These are phyloP conservation scores for Amphiprion clarkii DNA, from an alignment of 2,797 vertebrate genomes.

Conservation along the genomic window DNA sequence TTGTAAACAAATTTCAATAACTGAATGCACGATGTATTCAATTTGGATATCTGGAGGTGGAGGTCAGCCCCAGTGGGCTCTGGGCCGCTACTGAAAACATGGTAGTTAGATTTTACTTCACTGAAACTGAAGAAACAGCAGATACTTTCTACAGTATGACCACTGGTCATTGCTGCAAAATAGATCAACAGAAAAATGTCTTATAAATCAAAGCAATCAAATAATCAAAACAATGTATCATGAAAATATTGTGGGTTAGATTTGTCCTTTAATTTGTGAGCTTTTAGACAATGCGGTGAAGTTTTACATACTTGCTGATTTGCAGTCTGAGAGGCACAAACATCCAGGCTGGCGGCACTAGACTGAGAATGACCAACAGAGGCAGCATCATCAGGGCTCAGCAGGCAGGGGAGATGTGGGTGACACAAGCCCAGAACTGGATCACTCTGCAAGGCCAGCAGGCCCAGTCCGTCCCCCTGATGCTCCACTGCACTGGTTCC, in stretches of 20 bases:
- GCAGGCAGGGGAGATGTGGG: neutral
- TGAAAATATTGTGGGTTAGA: neutral
- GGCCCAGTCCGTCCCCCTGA: neutral
- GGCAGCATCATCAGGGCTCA: neutral
- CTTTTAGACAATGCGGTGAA: neutral
- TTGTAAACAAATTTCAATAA: too few species aligned
- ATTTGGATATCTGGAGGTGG: too few species aligned
- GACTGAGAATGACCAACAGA: neutral
- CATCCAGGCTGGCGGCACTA: neutral
- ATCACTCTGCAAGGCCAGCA: neutral
- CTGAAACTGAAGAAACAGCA: too few species aligned
- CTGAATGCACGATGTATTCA: too few species aligned
- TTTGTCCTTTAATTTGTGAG: neutral
- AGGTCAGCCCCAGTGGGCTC: too few species aligned
- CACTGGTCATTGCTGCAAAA: too few species aligned
- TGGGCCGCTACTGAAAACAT: too few species aligned
- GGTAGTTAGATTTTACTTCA: too few species aligned
- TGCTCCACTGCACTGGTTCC: neutral
- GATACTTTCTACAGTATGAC: too few species aligned
- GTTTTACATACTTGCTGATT: constrained; percentile 16
- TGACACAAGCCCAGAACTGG: neutral
- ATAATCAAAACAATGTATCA: too few species aligned
- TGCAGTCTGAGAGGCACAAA: neutral
- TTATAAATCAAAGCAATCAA: too few species aligned
- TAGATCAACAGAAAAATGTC: too few species aligned